phyloP scores from a whole-genome alignment of 2,113 vertebrate genomes.

The Odocoileus virginianus region DNA sequence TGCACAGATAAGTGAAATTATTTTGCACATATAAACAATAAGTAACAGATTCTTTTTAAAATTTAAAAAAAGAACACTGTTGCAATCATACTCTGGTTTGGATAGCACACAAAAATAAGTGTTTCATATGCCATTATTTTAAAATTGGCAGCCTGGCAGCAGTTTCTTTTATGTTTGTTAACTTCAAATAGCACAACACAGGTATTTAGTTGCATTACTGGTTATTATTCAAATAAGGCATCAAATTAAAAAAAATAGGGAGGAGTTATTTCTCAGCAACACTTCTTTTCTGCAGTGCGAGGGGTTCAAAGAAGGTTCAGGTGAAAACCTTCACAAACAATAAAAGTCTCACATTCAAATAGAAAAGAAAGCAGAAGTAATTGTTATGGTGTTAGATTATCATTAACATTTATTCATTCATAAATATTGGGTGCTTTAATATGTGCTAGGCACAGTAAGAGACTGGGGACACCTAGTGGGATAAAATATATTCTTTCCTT shows the following conservation, averaged over 20 bases:
- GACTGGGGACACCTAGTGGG: not conserved
- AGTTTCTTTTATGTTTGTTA: constrained; percentile 33
- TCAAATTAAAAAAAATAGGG: not conserved
- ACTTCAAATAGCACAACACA: not conserved
- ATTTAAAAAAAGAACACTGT: constrained; percentile 55
- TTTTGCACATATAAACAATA: not conserved
- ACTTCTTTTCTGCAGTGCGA: not conserved
- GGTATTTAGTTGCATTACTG: not conserved
- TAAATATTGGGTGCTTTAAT: not conserved
- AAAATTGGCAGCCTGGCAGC: constrained; percentile 38
- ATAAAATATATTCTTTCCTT: not conserved
- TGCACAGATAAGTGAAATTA: not conserved
- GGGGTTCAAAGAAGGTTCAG: not conserved
- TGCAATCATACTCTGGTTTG: constrained; percentile 43
- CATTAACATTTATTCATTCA: not conserved
- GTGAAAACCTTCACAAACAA: not conserved
- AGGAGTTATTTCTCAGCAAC: not conserved
- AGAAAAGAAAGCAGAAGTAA: not conserved
- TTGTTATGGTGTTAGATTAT: not conserved
- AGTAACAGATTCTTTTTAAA: constrained; percentile 60
- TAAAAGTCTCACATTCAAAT: not conserved
- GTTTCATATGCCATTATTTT: constrained; percentile 24
- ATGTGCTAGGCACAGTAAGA: not conserved
- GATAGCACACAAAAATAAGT: constrained; percentile 25
- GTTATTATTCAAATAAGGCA: not conserved